A percentile compares a stretch with the other conserved stretches of the same genome.
These are phyloP conservation scores for Cataglyphis albicans DNA, from an alignment of 2,888 invertebrate species.

Conservation along the genomic window DNA sequence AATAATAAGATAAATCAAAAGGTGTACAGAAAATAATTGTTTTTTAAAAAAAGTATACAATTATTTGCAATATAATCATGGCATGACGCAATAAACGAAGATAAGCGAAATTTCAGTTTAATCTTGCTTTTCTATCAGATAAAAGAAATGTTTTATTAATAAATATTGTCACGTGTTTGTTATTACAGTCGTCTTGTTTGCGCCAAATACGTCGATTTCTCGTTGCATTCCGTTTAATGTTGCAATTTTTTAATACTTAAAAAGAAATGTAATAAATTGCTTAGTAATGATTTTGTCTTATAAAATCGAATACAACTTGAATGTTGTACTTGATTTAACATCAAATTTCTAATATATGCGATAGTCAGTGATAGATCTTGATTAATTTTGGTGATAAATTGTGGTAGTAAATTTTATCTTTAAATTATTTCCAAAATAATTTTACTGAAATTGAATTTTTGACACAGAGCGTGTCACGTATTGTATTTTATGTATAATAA, in stretches of 20 bases:
- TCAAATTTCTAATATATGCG: neutral
- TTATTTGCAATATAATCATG: neutral
- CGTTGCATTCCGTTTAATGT: conserved; percentile 48
- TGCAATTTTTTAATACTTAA: neutral
- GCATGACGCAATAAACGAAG: conserved; percentile 51
- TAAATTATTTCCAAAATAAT: conserved; percentile 1
- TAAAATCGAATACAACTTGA: conserved; percentile 11
- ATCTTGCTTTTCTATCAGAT: conserved; percentile 42
- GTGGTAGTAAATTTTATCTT: conserved; percentile 7
- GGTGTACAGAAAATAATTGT: too few relatives aligned
- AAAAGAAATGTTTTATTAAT: conserved; percentile 65
- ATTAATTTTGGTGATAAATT: neutral
- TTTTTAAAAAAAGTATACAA: too few relatives aligned
- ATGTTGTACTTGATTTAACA: conserved; percentile 35
- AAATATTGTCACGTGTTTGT: conserved; percentile 48
- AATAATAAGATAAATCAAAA: too few relatives aligned
- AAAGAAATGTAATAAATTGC: neutral
- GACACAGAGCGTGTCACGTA: neutral
- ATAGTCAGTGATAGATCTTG: neutral
- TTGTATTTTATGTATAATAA: conserved; percentile 3
- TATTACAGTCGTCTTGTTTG: neutral
- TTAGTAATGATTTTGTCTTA: neutral
- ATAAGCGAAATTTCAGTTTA: conserved; percentile 41
- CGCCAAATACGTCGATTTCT: conserved; percentile 49
- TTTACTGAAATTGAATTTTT: neutral